Conservation (phyloP, 2,797 vertebrate species). For the Danio aesculapii region DNA sequence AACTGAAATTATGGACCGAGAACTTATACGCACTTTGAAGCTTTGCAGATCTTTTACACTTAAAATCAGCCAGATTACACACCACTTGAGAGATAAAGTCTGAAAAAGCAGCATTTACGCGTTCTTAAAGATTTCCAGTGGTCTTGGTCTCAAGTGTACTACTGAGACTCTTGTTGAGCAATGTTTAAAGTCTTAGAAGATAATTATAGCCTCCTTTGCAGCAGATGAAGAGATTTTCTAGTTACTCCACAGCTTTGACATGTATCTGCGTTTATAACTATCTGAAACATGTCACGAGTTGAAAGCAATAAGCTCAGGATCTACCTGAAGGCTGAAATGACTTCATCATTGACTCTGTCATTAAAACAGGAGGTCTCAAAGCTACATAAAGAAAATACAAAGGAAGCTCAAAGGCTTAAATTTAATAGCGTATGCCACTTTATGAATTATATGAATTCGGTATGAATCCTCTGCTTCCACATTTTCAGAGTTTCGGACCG, state of each 20-base stretch:
- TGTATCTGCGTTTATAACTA: slow-evolving; percentile 59
- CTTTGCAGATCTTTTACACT: no score
- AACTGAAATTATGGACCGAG: no score
- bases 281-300: slow-evolving; percentile 74
- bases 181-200: slow-evolving; percentile 44
- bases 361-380: slow-evolving; percentile 73
- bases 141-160: not conserved
- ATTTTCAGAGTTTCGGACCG: no score
- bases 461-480: not conserved
- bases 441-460: not conserved
- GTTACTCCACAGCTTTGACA: slow-evolving; percentile 56
- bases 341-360: slow-evolving; percentile 70
- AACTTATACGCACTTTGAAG: no score
- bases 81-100: no score
- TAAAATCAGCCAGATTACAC: no score
- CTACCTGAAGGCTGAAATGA: slow-evolving; percentile 66
- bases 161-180: slow-evolving; percentile 36
- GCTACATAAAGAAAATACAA: slow-evolving; percentile 14
- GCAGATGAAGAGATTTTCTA: slow-evolving; percentile 55
- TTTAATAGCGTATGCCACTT: slow-evolving; percentile 22
- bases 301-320: slow-evolving; percentile 69
- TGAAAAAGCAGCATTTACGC: not conserved
- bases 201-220: slow-evolving; percentile 50
- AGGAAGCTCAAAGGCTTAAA: not conserved
- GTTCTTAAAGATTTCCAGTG: not conserved